phyloP scores from a whole-genome alignment of 1,140 invertebrate species.

The Colletes latitarsis region DNA sequence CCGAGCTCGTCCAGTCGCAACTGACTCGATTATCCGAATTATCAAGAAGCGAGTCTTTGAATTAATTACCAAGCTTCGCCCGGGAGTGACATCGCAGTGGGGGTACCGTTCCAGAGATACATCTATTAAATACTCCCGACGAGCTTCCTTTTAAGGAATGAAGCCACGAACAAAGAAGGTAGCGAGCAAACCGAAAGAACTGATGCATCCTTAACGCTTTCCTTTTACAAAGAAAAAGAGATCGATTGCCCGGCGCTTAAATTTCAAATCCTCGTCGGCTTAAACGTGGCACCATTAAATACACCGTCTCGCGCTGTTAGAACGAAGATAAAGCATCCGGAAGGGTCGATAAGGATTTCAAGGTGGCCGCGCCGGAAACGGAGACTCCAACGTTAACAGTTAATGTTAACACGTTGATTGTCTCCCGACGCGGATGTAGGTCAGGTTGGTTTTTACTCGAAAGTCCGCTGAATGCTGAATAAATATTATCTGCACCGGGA shows the following conservation, averaged over 20 bases:
- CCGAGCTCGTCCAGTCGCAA: slow-evolving; percentile 13
- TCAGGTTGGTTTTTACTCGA: too few species aligned
- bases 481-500: too few species aligned
- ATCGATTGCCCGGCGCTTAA: slow-evolving; percentile 31
- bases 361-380: too few species aligned
- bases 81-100: neutral
- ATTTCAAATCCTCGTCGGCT: slow-evolving; percentile 28
- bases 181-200: neutral
- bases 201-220: slow-evolving; percentile 8
- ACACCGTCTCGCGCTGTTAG: neutral
- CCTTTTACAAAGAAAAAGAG: neutral
- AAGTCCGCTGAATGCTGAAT: too few species aligned
- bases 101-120: slow-evolving; percentile 7
- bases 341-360: slow-evolving; percentile 2
- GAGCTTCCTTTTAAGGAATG: neutral
- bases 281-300: slow-evolving; percentile 10
- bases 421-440: too few species aligned
- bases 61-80: slow-evolving; percentile 50
- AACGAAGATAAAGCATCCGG: slow-evolving; percentile 19
- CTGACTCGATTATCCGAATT: slow-evolving; percentile 54
- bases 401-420: too few species aligned
- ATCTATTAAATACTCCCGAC: neutral
- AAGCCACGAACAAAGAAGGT: too few species aligned
- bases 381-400: too few species aligned
- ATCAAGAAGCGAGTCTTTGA: slow-evolving; percentile 21